Evolutionary conservation across 2,888 invertebrate genomes (phyloP), one percentile per base, ranked within the genome.

Genomic region (Zonitis immaculata): DNA sequence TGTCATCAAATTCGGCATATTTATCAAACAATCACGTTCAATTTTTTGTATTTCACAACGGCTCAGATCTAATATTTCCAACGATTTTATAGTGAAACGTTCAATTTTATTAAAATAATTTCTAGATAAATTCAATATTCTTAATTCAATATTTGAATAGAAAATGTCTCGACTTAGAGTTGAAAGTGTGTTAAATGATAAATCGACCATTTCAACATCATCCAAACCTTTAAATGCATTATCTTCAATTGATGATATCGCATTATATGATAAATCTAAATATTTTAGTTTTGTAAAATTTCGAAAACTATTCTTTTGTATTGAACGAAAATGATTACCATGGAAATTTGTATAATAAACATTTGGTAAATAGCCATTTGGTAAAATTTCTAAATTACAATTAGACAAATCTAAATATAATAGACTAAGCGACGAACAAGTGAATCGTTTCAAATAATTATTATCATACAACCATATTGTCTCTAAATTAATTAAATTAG

Each of bases 171-270:
- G 78, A 50, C 83, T 81, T 58, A 89, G 68, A 6, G 71, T 67
- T 0, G 80, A 79, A 49, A 89, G 79, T 70, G 82, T 82, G 71
- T 89, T 89, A 72, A 80, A 82, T 0, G 89, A 88, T 57, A 89
- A 72, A 72, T 89, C 87, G 46, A 89, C 73, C 55, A 77, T 72
- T 62, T 81, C 80, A 5, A 89, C 69, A 57, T 79, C 75, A 56
- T 73, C 74, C 3, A 89, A 67, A 9, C 80, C 80, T 44, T 75
- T 74, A 69, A 89, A 89, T 0, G 85, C 82, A 57, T 82, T 80
- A 49, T 74, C 71, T 59, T 82, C 82, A 20, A 89, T 67, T 0
- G 76, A 76, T 8, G 80, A 81, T 39, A 89, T 80, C 14, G 82
- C 80, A 71, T 89, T 89, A 42, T 79, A 78, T 0, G 87, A 85